phyloP scores from a whole-genome alignment of 2,888 invertebrate genomes.

The Drosophila macrospina region DNA sequence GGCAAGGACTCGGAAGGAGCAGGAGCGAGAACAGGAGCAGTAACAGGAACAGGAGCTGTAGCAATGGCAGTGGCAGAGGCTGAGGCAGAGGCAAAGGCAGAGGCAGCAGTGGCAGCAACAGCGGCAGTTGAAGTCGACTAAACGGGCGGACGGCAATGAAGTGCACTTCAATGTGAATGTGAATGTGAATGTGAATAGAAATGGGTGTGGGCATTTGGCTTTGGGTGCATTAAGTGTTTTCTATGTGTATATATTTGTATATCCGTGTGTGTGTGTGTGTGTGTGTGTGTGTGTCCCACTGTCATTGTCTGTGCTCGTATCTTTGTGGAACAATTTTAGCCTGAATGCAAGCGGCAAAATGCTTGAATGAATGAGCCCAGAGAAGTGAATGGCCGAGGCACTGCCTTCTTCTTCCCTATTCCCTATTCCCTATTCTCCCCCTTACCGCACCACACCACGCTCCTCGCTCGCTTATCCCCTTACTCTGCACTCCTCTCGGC shows the following conservation, averaged over 20 bases:
- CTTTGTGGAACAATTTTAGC: slow-evolving; percentile 76
- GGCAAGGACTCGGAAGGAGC: slow-evolving; percentile 30
- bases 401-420: background rate
- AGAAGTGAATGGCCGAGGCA: slow-evolving; percentile 25
- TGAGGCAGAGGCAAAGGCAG: background rate
- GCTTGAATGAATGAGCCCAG: slow-evolving; percentile 67
- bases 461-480: background rate
- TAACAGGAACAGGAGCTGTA: background rate
- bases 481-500: background rate
- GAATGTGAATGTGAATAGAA: slow-evolving; percentile 52
- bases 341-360: slow-evolving; percentile 76
- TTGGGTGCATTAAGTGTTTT: slow-evolving; percentile 45
- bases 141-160: slow-evolving; percentile 71
- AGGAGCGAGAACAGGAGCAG: slow-evolving; percentile 6
- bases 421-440: background rate
- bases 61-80: background rate
- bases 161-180: slow-evolving; percentile 75
- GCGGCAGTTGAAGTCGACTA: slow-evolving; percentile 36
- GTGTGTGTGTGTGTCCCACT: slow-evolving; percentile 14
- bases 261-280: slow-evolving; percentile 20
- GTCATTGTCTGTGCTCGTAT: slow-evolving; percentile 60
- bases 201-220: slow-evolving; percentile 52
- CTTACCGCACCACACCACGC: no score
- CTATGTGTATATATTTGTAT: slow-evolving; percentile 20
- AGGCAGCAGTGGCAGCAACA: slow-evolving; percentile 16